phyloP scores from a whole-genome alignment of 37 sponge, comb jelly and placozoan genomes.

The Amphimedon queenslandica region DNA sequence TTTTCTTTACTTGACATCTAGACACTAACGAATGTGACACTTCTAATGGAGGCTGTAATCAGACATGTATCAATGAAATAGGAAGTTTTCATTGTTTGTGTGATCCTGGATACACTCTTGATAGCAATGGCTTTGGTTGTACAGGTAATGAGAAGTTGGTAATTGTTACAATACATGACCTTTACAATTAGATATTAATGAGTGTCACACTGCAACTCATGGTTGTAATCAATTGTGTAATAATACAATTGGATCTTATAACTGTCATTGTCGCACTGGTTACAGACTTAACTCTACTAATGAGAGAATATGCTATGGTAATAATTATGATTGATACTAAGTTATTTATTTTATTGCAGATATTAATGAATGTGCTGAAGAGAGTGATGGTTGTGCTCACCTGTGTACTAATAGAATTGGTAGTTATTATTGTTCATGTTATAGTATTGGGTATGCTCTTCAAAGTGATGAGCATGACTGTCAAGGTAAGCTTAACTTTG shows the following conservation, averaged over 20 bases:
- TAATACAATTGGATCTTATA: too few species aligned
- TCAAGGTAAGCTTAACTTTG: slow-evolving; percentile 1
- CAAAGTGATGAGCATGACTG: slow-evolving; percentile 32
- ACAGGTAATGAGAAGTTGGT: slow-evolving; percentile 20
- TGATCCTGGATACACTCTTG: slow-evolving; percentile 10
- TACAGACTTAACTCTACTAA: too few species aligned
- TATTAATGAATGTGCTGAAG: slow-evolving; percentile 24
- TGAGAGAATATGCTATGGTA: not conserved
- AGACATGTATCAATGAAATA: not conserved
- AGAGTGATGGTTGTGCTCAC: slow-evolving; percentile 41
- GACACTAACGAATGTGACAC: slow-evolving; percentile 27
- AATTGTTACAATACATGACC: too few species aligned
- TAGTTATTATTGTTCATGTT: slow-evolving; percentile 24
- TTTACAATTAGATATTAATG: too few species aligned
- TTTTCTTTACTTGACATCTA: too few species aligned
- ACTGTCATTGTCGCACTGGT: too few species aligned
- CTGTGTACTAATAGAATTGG: slow-evolving; percentile 19
- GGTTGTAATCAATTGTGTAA: too few species aligned
- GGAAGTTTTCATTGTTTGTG: slow-evolving; percentile 14
- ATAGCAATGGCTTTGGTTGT: slow-evolving; percentile 17
- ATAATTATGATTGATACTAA: not conserved
- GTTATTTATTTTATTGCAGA: slow-evolving; percentile 9
- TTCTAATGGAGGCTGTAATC: slow-evolving; percentile 7
- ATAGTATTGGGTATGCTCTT: slow-evolving; percentile 15
- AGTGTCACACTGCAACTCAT: too few species aligned